Evolutionary conservation across 2,113 vertebrate species (phyloP).

Genomic region (Chunga burmeisteri): DNA sequence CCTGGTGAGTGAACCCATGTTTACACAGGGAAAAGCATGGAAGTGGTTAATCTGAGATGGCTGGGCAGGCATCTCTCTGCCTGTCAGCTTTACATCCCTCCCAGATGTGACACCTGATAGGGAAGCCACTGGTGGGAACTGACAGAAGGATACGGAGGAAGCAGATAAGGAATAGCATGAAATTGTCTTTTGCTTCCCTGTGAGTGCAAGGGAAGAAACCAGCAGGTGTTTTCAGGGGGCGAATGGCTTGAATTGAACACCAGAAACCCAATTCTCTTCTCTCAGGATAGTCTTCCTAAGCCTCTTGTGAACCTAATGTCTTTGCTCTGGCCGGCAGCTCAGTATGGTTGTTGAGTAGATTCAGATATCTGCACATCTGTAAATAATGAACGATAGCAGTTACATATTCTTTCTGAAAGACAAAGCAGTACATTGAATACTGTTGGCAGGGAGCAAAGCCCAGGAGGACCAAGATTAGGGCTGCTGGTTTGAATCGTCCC

Average conservation of each 20-base stretch:
- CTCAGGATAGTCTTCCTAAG: slow-evolving; percentile 40
- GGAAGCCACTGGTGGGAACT: slow-evolving; percentile 55
- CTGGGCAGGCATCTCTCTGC: neutral
- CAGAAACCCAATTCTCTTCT: slow-evolving; percentile 49
- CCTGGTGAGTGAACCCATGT: neutral
- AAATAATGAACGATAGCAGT: slow-evolving; percentile 47
- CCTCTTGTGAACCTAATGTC: slow-evolving; percentile 27
- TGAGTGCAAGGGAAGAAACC: slow-evolving; percentile 27
- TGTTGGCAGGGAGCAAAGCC: slow-evolving; percentile 52
- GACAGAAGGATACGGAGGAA: slow-evolving; percentile 5
- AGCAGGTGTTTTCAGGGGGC: slow-evolving; percentile 67
- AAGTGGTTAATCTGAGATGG: slow-evolving; percentile 49
- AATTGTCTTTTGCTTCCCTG: slow-evolving; percentile 62
- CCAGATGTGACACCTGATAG: slow-evolving; percentile 55
- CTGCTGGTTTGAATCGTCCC: slow-evolving; percentile 8
- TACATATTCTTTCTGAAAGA: slow-evolving; percentile 13
- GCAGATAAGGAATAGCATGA: slow-evolving; percentile 64
- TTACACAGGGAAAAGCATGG: neutral
- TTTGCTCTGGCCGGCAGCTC: slow-evolving; percentile 6
- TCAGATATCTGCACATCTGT: slow-evolving; percentile 61
- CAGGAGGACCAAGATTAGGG: slow-evolving; percentile 7
- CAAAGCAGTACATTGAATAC: slow-evolving; percentile 50
- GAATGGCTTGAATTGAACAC: slow-evolving; percentile 11
- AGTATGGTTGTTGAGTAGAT: slow-evolving; percentile 11
- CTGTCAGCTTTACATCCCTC: slow-evolving; percentile 17